Evolutionary conservation across 2,797 vertebrate species (phyloP), one percentile per base, ranked within the genome.

Genomic region (Fratercula arctica): DNA sequence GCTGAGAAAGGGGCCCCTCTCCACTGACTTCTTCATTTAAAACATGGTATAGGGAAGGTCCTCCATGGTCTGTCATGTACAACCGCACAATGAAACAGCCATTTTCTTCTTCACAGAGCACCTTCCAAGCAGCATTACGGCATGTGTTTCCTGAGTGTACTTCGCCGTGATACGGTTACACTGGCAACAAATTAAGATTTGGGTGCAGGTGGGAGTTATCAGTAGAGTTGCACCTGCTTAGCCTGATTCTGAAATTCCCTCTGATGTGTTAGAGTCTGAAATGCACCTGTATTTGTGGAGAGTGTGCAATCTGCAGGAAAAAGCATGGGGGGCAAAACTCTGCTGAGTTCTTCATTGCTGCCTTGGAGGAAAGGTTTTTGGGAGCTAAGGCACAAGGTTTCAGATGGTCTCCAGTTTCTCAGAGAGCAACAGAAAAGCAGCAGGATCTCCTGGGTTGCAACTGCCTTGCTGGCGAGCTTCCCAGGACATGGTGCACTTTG

Each of bases 11-110:
- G 17, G 46, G 26, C 35, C 18, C 45, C 39, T 74, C 61, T 90
- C 46, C 74, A 31, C 43, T 80, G 77, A 93, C 79, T 97, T 96
- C 87, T 93, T 93, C 46, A 85, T 96, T 95, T 87, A 85, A 93
- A 96, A 39, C 21, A 11, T 75, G 66, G 10, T 18, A 63, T 12
- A 85, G 50, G 59, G 92, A 64, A 94, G 51, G 8, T 85, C 28
- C 73, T 93, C 70, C 59, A 63, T 31, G 78, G 73, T 66, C 72
- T 88, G 72, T 19, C 84, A 31, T 81, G 39, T 75, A n/a, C 63
- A 85, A 50, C 39, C 35, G 28, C 89, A 88, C 79, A 91, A 81
- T 39, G 69, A 37, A 86, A 72, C 41, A 81, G 85, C 66, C 20
- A 43, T 83, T 94, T 95, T 91, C 89, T 85, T 89, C 53, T 83